Conservation (phyloP, 1,140 invertebrate species). For the Archegozetes longisetosus region DNA sequence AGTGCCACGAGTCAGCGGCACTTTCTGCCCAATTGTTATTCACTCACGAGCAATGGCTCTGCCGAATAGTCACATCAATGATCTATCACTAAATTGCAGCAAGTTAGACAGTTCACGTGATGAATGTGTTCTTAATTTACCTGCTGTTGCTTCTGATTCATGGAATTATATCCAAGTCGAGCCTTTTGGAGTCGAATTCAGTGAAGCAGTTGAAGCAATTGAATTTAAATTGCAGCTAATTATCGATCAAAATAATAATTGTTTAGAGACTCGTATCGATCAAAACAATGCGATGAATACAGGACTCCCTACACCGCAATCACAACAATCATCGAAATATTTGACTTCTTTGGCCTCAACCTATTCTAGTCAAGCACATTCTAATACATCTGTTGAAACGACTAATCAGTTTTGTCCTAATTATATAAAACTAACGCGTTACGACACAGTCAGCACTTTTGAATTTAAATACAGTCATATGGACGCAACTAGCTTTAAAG, state of each 20-base stretch:
- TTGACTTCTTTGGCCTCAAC: neutral
- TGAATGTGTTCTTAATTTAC: conserved; percentile 10
- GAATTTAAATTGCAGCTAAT: conserved; percentile 7
- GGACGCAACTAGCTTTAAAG: neutral
- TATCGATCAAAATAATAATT: neutral
- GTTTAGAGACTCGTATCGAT: conserved; percentile 1
- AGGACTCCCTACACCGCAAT: neutral
- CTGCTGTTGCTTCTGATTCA: neutral
- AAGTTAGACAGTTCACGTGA: neutral
- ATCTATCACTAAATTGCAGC: neutral
- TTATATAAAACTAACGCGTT: conserved; percentile 1
- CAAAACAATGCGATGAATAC: neutral
- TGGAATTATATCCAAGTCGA: conserved; percentile 9
- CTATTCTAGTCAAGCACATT: neutral
- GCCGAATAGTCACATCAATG: neutral
- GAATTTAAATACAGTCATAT: conserved; percentile 6
- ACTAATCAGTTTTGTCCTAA: neutral
- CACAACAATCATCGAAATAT: too few relatives aligned
- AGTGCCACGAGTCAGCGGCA: neutral
- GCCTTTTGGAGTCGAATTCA: neutral
- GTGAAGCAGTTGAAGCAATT: neutral
- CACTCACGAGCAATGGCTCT: conserved; percentile 2
- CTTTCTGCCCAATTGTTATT: conserved; percentile 1
- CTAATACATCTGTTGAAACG: neutral
- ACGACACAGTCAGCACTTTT: conserved; percentile 2